Evolutionary conservation across 2,113 vertebrate species (phyloP).

Genomic region (Motacilla alba): DNA sequence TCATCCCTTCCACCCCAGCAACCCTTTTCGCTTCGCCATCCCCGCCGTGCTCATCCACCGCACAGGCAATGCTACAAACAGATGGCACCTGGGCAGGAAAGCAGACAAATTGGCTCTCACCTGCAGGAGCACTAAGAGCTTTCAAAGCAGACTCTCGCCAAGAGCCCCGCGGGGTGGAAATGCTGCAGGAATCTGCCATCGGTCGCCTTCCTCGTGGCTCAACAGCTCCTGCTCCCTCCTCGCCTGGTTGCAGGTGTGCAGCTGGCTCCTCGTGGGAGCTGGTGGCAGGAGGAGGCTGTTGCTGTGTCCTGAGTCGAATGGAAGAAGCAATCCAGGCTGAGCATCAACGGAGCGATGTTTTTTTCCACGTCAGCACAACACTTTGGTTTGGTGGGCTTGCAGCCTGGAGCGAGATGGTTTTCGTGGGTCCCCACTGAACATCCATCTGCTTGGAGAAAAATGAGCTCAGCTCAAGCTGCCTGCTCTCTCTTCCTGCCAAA

Average conservation of each 20-base stretch:
- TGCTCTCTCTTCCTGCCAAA: slow-evolving; percentile 7
- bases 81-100: slow-evolving; percentile 53
- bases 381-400: not conserved
- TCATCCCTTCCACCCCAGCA: not conserved
- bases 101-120: slow-evolving; percentile 46
- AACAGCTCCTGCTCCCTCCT: not conserved
- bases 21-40: not conserved
- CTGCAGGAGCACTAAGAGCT: slow-evolving; percentile 9
- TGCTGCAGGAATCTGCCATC: not conserved
- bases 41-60: not conserved
- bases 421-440: slow-evolving; percentile 11
- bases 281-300: not conserved
- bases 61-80: not conserved
- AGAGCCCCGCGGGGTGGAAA: not conserved
- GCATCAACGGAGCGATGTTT: not conserved
- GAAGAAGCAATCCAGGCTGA: not conserved
- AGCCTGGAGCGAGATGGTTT: not conserved
- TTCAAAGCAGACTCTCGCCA: not conserved
- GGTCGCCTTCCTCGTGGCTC: not conserved
- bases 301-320: rapidly evolving
- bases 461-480: not conserved
- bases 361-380: not conserved
- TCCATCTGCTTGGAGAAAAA: slow-evolving; percentile 18
- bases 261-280: not conserved
- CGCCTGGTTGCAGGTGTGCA: not conserved